Evolutionary conservation across 2,113 vertebrate species (phyloP).

Genomic region (Butorides virescens): DNA sequence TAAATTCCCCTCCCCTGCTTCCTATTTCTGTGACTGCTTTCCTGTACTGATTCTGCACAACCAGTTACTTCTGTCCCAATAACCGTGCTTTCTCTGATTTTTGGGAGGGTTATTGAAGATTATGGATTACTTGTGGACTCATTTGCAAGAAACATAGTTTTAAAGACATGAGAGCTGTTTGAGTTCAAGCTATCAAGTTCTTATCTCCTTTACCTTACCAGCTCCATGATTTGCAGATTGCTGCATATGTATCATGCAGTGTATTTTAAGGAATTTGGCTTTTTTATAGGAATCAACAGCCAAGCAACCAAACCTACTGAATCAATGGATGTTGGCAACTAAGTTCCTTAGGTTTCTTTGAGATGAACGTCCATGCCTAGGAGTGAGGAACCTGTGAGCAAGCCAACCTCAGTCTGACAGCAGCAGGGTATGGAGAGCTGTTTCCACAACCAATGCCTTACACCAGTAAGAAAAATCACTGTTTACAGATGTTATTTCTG

Average conservation of each 20-base stretch:
- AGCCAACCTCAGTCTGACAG: not conserved
- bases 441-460: not conserved
- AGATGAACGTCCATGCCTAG: not conserved
- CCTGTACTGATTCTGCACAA: not conserved
- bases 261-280: not conserved
- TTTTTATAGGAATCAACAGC: not conserved
- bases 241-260: fast-evolving
- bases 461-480: not conserved
- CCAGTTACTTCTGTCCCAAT: not conserved
- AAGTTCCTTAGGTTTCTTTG: not conserved
- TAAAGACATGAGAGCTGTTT: not conserved
- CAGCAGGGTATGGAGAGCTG: not conserved
- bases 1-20: not conserved
- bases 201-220: not conserved
- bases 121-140: not conserved
- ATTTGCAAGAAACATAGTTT: not conserved
- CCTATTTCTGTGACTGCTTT: not conserved
- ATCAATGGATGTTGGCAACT: not conserved
- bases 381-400: not conserved
- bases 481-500: not conserved
- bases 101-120: not conserved
- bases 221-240: not conserved
- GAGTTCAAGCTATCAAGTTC: not conserved
- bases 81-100: not conserved
- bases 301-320: not conserved